phyloP scores from a whole-genome alignment of 2,113 vertebrate species.

The Sylvia atricapilla region DNA sequence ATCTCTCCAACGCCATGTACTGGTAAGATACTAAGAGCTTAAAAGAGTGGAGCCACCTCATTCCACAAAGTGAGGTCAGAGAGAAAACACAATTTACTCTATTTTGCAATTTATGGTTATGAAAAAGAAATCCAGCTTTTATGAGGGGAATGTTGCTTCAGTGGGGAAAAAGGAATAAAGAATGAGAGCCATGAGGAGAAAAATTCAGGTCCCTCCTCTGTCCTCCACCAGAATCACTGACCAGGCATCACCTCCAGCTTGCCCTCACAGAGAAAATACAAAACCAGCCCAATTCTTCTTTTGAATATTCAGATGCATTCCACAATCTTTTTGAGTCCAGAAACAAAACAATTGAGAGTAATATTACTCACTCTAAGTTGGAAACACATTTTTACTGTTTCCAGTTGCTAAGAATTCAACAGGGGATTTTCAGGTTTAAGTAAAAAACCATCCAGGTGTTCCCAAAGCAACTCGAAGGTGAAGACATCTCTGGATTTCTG shows the following conservation, averaged over 20 bases:
- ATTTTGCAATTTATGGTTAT: neutral
- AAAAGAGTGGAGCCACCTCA: neutral
- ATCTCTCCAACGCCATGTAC: too few species aligned
- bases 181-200: neutral
- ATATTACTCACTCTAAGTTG: neutral
- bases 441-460: neutral
- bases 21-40: neutral
- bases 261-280: neutral
- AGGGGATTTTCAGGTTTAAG: neutral
- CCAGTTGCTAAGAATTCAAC: neutral
- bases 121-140: neutral
- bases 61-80: neutral
- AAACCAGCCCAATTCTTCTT: neutral
- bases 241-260: neutral
- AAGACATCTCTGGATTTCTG: fast-evolving
- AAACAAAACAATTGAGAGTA: neutral
- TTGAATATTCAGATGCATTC: neutral
- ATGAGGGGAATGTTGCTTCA: neutral
- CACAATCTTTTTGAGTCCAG: neutral
- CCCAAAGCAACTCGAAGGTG: neutral
- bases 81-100: neutral
- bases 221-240: neutral
- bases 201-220: neutral
- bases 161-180: neutral
- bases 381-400: neutral